Base-by-base conservation (phyloP, 2,113 vertebrate genomes). In the Fukomys damarensis region DNA sequence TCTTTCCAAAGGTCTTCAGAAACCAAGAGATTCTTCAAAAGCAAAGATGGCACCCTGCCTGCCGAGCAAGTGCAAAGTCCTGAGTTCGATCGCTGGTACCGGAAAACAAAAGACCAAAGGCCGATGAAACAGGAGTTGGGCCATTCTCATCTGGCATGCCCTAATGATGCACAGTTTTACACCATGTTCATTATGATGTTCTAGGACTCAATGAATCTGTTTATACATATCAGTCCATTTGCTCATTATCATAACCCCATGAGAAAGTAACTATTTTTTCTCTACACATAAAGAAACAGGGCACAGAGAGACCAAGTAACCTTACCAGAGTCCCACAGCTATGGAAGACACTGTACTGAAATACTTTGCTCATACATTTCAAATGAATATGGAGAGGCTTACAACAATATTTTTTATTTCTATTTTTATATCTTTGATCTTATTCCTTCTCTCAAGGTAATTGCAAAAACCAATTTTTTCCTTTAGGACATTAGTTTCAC, bases 71-170 rank as follows among this genome's bases (percentile, higher is more conserved):
- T 49, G 46, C 46, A 49, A 49, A 49, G 46, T 49, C 46, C 46
- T 49, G 46, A 49, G 46, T 6, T 49, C 46, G 9, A 49, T 49
- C 46, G 5, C 46, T 49, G 46, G 46, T 49, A 5, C 46, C 46
- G 9, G 46, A 49, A 49, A 49, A 49, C 5, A 49, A 49, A 49
- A 49, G 9, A 49, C 5, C 24, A 26, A 74, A 74, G 70, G 26
- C 43, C 30, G 43, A 8, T 3, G 14, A 77, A 22, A 38, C 19
- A 28, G 0, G 2, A 59, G 30, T 0, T 7, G 54, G 24, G 19
- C 1, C 5, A 10, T 0, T 20, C 8, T 38, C 3, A 30, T 2
- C 10, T 13, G 24, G 28, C 1, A 35, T 52, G 24, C 16, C 1
- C 38, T 35, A 38, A 28, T 17, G 7, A 7, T 0, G 0, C 16